phyloP scores from a whole-genome alignment of 1,140 invertebrate genomes.

The Drosophila insularis region DNA sequence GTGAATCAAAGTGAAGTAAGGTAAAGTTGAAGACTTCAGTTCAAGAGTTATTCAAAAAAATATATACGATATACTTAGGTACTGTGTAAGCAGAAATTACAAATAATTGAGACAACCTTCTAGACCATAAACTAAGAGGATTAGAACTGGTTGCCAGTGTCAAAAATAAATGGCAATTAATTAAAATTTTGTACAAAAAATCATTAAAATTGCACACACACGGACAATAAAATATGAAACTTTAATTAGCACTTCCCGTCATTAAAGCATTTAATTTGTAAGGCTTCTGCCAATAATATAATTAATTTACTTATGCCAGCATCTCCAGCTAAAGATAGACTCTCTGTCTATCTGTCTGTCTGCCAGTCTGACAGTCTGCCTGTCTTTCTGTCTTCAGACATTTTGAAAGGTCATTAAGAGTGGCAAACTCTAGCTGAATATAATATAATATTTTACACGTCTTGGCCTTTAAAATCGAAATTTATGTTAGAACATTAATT shows the following conservation, averaged over 20 bases:
- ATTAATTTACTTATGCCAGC: slow-evolving; percentile 65
- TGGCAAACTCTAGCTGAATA: slow-evolving; percentile 47
- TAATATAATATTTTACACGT: slow-evolving; percentile 58
- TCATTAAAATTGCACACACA: slow-evolving; percentile 55
- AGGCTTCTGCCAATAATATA: slow-evolving; percentile 70
- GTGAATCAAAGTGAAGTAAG: slow-evolving; percentile 21
- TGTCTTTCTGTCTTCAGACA: neutral
- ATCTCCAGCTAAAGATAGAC: slow-evolving; percentile 12
- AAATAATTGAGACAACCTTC: slow-evolving; percentile 25
- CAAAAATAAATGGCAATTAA: slow-evolving; percentile 22
- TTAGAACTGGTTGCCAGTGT: slow-evolving; percentile 11
- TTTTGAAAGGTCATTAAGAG: slow-evolving; percentile 71
- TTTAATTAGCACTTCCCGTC: slow-evolving; percentile 57
- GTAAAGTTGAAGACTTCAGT: slow-evolving; percentile 45
- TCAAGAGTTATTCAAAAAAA: slow-evolving; percentile 9
- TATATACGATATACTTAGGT: neutral
- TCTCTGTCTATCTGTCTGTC: no score
- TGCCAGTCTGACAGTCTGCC: neutral
- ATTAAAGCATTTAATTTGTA: slow-evolving; percentile 52
- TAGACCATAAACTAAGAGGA: slow-evolving; percentile 9
- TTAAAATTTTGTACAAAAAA: slow-evolving; percentile 37
- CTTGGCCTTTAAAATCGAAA: slow-evolving; percentile 56
- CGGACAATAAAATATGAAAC: slow-evolving; percentile 37
- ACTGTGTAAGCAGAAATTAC: neutral
- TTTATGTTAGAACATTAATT: slow-evolving; percentile 75